Evolutionary conservation across 2,113 vertebrate species (phyloP), one percentile per base, ranked within the genome.

Genomic region (Rhinolophus sinicus): DNA sequence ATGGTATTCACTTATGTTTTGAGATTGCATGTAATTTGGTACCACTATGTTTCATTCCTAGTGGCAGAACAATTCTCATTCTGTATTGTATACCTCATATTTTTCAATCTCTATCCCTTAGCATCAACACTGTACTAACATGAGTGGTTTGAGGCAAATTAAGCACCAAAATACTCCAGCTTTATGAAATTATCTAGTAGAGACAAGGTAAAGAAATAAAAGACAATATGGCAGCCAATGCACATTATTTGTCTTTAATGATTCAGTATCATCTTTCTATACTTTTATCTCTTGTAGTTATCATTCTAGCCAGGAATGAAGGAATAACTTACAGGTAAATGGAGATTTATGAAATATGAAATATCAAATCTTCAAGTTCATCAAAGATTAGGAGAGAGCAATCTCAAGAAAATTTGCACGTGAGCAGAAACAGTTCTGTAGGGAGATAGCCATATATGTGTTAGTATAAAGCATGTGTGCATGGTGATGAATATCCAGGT

Each of bases 91-190:
- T 64, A 78, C 5, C 12, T 88, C 28, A 40, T 85, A 60, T 89
- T 94, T 80, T 92, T 15, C 14, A 80, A 12, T 93, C 95, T 95
- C n/a, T 96, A 1, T 56, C 58, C 44, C n/a, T 95, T 47, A 50
- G 26, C 56, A 73, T 52, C 33, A 90, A 35, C 30, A 90, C 88
- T 93, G 65, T 81, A 44, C 62, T 88, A 60, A 83, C 19, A 67
- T 72, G n/a, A 88, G 44, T 81, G 28, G 3, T 76, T 76, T 93
- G 24, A 88, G n/a, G 54, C 21, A 69, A 80, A 76, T 62, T 65
- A 88, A 76, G 22, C 8, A 35, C 40, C 87, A 78, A 77, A 80
- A 15, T 44, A 65, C 12, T 80, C 30, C 60, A 69, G 28, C 18
- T 69, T 80, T 92, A 11, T 87, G 35, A 90, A 84, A 90, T 80